Conservation (phyloP, 2,797 vertebrate species). For the Melanotaenia maccullochi region DNA sequence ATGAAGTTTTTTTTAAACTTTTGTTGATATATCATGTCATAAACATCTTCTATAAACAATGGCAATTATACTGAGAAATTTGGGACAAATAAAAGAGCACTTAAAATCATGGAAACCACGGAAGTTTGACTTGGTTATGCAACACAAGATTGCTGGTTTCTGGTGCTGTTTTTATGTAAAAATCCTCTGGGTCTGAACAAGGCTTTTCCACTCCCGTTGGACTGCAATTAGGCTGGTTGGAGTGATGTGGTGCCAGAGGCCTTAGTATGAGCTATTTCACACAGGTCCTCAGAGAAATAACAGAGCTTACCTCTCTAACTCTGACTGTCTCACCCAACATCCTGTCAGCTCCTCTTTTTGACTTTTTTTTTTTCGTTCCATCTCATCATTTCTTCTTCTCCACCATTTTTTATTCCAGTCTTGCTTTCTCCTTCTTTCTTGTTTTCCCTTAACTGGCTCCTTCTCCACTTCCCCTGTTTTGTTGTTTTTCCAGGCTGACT, state of each 20-base stretch:
- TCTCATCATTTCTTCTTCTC: conserved; percentile 37
- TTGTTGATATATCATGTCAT: conserved; percentile 24
- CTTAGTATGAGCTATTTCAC: conserved; percentile 78
- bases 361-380: conserved; percentile 42
- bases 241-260: conserved; percentile 81
- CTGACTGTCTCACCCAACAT: conserved; percentile 54
- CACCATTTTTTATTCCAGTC: conserved; percentile 36
- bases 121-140: conserved; percentile 64
- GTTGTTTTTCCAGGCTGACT: conserved; percentile 67
- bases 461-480: conserved; percentile 37
- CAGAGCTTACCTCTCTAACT: conserved; percentile 73
- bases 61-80: conserved; percentile 31
- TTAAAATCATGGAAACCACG: conserved; percentile 51
- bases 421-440: conserved; percentile 16
- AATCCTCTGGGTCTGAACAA: conserved; percentile 71
- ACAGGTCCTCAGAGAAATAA: conserved; percentile 76
- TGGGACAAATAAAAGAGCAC: conserved; percentile 2
- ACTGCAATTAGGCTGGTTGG: conserved; percentile 79
- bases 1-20: not conserved
- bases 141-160: conserved; percentile 61
- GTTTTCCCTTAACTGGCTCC: conserved; percentile 10
- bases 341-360: conserved; percentile 51
- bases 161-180: conserved; percentile 70
- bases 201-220: conserved; percentile 75
- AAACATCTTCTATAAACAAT: conserved; percentile 33